A percentile compares a stretch with the other conserved stretches of the same genome.
Evolutionary conservation across 2,888 invertebrate genomes (phyloP).

Genomic region (Ophion ventricosus): DNA sequence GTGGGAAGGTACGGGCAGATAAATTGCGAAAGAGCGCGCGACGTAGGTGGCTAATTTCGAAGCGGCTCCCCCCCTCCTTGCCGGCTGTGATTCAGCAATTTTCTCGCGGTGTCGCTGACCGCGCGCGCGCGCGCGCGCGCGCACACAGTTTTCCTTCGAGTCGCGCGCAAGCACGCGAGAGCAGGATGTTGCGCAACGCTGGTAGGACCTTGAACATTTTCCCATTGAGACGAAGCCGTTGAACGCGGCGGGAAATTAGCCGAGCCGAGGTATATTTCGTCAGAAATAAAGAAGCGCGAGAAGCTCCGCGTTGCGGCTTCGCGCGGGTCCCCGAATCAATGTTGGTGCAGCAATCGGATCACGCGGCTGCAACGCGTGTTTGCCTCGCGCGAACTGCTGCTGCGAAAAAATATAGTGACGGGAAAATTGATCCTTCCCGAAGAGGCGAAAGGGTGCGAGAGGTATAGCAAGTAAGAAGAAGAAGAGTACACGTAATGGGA

Average conservation of each 20-base stretch:
- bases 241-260: constrained; percentile 29
- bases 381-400: too few relatives aligned
- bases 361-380: too few relatives aligned
- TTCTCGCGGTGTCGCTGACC: too few relatives aligned
- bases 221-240: constrained; percentile 54
- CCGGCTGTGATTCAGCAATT: too few relatives aligned
- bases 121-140: too few relatives aligned
- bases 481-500: constrained; percentile 9
- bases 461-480: constrained; percentile 6
- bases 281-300: constrained; percentile 24
- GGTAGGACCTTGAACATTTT: constrained; percentile 76
- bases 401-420: constrained; percentile 51
- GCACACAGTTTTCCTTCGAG: too few relatives aligned
- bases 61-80: too few relatives aligned
- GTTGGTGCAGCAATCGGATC: neutral
- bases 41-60: too few relatives aligned
- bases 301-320: constrained; percentile 10
- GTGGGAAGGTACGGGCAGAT: too few relatives aligned
- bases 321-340: neutral
- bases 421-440: constrained; percentile 59
- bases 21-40: too few relatives aligned
- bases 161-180: too few relatives aligned
- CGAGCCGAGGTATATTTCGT: constrained; percentile 6
- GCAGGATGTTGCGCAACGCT: too few relatives aligned
- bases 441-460: neutral